These are phyloP conservation scores for Trypoxylus dichotomus DNA, from an alignment of 1,140 invertebrate genomes.

Conservation along the genomic window DNA sequence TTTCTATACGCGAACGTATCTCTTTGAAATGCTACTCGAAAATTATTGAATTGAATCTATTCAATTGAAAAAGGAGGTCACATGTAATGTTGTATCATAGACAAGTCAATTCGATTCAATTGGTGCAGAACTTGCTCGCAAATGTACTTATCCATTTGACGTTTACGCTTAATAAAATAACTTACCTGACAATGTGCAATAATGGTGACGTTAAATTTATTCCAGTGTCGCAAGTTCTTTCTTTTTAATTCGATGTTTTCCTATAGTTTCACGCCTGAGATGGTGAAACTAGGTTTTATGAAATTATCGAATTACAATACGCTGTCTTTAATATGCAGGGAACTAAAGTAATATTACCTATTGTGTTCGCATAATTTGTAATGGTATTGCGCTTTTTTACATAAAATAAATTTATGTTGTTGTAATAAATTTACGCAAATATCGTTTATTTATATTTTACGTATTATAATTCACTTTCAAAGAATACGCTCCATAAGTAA, in stretches of 20 bases:
- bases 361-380: background rate
- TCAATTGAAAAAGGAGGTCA: background rate
- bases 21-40: background rate
- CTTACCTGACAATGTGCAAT: too few relatives aligned
- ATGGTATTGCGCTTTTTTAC: background rate
- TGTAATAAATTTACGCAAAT: background rate
- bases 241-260: background rate
- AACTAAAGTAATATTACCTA: background rate
- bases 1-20: background rate
- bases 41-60: background rate
- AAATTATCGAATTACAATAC: background rate
- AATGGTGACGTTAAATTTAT: background rate
- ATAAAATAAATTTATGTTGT: background rate
- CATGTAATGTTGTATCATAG: background rate
- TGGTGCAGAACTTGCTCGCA: background rate
- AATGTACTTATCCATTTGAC: too few relatives aligned
- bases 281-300: background rate
- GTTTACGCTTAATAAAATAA: too few relatives aligned
- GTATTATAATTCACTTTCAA: background rate
- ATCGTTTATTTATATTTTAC: background rate
- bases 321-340: too few relatives aligned
- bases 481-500: background rate
- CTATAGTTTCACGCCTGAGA: background rate
- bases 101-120: background rate
- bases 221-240: background rate